Evolutionary conservation across 2,113 vertebrate genomes (phyloP).

Genomic region (Capra hircus): DNA sequence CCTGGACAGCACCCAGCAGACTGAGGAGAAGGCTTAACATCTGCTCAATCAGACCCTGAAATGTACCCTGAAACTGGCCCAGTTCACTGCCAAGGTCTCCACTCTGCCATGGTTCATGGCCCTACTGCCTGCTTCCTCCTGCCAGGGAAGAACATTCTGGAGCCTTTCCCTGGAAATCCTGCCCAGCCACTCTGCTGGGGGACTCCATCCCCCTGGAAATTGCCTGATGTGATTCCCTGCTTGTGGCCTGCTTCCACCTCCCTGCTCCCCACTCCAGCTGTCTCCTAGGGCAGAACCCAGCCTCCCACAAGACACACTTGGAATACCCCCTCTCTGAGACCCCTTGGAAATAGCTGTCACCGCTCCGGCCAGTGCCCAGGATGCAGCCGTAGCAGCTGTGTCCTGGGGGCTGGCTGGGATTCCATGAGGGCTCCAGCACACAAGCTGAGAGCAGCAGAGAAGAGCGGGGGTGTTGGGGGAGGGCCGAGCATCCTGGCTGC

Average conservation of each 20-base stretch:
- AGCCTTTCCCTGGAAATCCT: not conserved
- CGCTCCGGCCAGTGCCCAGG: not conserved
- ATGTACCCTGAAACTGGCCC: not conserved
- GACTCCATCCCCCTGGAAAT: not conserved
- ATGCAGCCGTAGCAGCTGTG: not conserved
- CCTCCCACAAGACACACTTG: not conserved
- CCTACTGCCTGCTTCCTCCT: not conserved
- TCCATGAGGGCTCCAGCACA: not conserved
- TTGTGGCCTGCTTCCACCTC: not conserved
- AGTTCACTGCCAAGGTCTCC: not conserved
- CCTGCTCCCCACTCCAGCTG: not conserved
- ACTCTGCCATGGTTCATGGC: not conserved
- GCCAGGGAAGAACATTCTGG: not conserved
- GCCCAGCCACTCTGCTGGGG: not conserved
- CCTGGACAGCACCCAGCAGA: not conserved
- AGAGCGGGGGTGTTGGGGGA: no score
- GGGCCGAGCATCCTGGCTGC: rapidly evolving
- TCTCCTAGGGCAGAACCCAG: not conserved
- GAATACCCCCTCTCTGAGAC: not conserved
- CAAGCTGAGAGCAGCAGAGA: not conserved
- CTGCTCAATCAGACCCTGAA: not conserved
- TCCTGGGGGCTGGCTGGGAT: no score
- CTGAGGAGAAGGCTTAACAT: not conserved
- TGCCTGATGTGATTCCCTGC: not conserved
- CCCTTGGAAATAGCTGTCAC: not conserved